Conservation (phyloP, 1,140 invertebrate genomes). For the Drosophila lowei region DNA sequence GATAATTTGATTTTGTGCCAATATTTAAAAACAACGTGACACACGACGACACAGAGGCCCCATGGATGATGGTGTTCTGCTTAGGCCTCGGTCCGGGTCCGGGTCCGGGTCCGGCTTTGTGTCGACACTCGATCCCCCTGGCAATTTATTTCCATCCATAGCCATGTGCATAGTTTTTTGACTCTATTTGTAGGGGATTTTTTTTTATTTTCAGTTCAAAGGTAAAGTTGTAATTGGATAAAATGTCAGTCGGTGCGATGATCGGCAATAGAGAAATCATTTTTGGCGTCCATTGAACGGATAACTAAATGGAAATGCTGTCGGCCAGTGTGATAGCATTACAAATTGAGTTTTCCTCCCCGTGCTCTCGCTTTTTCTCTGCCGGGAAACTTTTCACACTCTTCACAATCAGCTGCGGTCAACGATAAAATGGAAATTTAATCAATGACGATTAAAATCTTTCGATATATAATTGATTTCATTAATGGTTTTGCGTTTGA, state of each 20-base stretch:
- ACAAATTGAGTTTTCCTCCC: slow-evolving; percentile 33
- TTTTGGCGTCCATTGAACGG: slow-evolving; percentile 10
- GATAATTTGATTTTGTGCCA: slow-evolving; percentile 80
- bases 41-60: slow-evolving; percentile 27
- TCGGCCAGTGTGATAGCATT: slow-evolving; percentile 20
- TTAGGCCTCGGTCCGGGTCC: neutral
- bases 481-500: slow-evolving; percentile 3
- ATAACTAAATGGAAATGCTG: slow-evolving; percentile 17
- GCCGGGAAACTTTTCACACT: slow-evolving; percentile 27
- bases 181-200: slow-evolving; percentile 10
- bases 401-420: slow-evolving; percentile 36
- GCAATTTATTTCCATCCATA: slow-evolving; percentile 15
- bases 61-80: neutral
- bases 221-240: slow-evolving; percentile 40
- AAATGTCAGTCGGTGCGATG: slow-evolving; percentile 8
- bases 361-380: neutral
- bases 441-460: slow-evolving; percentile 35
- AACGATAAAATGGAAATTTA: slow-evolving; percentile 33
- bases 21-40: slow-evolving; percentile 72
- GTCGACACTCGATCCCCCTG: neutral
- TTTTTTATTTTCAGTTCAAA: slow-evolving; percentile 23
- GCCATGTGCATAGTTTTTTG: slow-evolving; percentile 17
- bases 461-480: slow-evolving; percentile 33
- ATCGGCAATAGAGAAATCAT: slow-evolving; percentile 19
- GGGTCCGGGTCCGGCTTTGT: no score